Evolutionary conservation across 2,888 invertebrate genomes (phyloP).

Genomic region (Cryptops parisi): DNA sequence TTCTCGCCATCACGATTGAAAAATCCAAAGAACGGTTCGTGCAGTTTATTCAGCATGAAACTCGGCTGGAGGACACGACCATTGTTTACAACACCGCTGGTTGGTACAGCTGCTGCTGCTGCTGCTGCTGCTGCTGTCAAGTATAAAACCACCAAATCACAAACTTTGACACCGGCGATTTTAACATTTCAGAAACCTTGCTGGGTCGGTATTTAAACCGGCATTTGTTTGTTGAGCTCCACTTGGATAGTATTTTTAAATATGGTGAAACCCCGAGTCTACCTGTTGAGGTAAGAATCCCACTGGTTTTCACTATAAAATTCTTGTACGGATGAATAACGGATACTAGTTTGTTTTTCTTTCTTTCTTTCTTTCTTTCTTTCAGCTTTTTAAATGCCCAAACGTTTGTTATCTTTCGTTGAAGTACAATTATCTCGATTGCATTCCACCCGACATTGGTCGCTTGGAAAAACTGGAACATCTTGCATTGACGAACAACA

Average conservation of each 20-base stretch:
- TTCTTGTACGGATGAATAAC: neutral
- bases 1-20: conserved; percentile 29
- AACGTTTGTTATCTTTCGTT: conserved; percentile 33
- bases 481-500: conserved; percentile 35
- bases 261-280: conserved; percentile 32
- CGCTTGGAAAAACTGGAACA: conserved; percentile 32
- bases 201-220: conserved; percentile 28
- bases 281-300: conserved; percentile 30
- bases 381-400: conserved; percentile 34
- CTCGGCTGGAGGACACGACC: conserved; percentile 7
- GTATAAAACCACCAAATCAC: neutral
- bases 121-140: no score
- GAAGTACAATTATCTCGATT: conserved; percentile 34
- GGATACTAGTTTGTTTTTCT: neutral
- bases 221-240: conserved; percentile 33
- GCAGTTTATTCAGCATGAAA: no score
- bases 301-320: neutral
- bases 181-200: conserved; percentile 24
- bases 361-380: conserved; percentile 14
- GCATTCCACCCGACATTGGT: conserved; percentile 34
- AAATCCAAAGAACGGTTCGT: conserved; percentile 27
- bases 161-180: neutral
- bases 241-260: conserved; percentile 34
- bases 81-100: conserved; percentile 14
- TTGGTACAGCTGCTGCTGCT: no score